phyloP scores from a whole-genome alignment of 2,113 vertebrate genomes.

The Electrona antarctica region DNA sequence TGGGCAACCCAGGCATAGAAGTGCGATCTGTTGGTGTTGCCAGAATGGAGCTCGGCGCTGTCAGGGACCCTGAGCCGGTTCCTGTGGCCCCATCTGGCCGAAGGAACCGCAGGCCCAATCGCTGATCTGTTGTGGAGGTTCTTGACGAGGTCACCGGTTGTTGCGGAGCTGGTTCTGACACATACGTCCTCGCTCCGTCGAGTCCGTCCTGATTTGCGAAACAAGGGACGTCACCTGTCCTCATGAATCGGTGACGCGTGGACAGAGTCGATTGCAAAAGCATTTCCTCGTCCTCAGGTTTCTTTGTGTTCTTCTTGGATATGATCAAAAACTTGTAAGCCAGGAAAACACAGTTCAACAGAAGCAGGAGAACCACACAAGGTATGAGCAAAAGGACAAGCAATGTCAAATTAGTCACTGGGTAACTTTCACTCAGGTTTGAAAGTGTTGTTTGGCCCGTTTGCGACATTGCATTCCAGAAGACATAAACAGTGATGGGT shows the following conservation, averaged over 20 bases:
- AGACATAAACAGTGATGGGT: conserved; percentile 13
- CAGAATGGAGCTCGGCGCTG: conserved; percentile 65
- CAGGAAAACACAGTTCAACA: conserved; percentile 80
- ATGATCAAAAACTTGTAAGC: conserved; percentile 75
- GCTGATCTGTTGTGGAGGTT: conserved; percentile 67
- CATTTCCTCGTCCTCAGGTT: conserved; percentile 52
- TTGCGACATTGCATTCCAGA: conserved; percentile 76
- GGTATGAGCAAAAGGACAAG: conserved; percentile 79
- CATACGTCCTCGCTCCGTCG: conserved; percentile 39
- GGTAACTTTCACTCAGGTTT: conserved; percentile 53
- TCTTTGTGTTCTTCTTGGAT: conserved; percentile 41
- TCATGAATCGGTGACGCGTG: conserved; percentile 47
- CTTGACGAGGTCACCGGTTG: conserved; percentile 75
- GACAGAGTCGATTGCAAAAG: conserved; percentile 56
- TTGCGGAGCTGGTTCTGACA: conserved; percentile 65
- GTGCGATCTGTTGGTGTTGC: conserved; percentile 28
- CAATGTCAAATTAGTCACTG: conserved; percentile 69
- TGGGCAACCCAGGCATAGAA: conserved; percentile 32
- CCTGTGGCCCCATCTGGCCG: conserved; percentile 69
- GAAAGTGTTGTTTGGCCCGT: conserved; percentile 44
- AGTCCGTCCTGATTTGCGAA: conserved; percentile 35
- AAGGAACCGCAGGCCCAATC: conserved; percentile 56
- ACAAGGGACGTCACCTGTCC: conserved; percentile 46
- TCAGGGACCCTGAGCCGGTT: conserved; percentile 59
- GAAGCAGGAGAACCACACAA: conserved; percentile 76